Base-by-base conservation (phyloP, 2,888 invertebrate genomes). In the Tetragonisca angustula region DNA sequence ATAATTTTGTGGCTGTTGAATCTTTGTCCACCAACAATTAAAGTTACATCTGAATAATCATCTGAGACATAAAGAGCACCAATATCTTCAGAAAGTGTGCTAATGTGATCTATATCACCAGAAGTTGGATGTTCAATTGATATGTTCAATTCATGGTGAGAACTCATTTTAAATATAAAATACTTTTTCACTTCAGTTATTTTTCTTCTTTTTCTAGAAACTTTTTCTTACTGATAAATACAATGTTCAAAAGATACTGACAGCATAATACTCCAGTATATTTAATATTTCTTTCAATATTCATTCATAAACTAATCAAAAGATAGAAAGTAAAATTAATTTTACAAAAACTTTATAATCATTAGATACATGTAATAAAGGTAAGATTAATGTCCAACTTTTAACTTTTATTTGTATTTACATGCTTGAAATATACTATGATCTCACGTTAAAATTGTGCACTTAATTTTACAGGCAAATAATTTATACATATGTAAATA, bases 41-140 rank as follows among this genome's bases (percentile, higher is more conserved):
- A 95, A 0, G 97, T 97, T 76, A 99, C 97, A 95, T 99, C 99
- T 15, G 98, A 97, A 95, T 98, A 99, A 93, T 98, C 98, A 72
- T 97, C 97, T 79, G 97, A 98, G 89, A 98, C 95, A 93, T 97
- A 98, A 70, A 99, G 95, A 13, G 97, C 96, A 2, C 98, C 97
- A 92, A 99, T 97, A 94, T 98, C 97, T 90, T 98, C 98, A 0
- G 97, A 98, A 87, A 99, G 96, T 91, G 97, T 97, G 79, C 95
- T 94, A 61, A 96, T 95, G 93, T 97, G 97, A 90, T 97, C 96
- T 75, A 97, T 96, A 91, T 97, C 96, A 36, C 96, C 96, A 64
- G 91, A 92, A 21, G 91, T 89, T 81, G 92, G 90, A 87, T 54
- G 21, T 65, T 67, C 54, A 65, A 21, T 17, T 43, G 43, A 49